Evolutionary conservation across 2,113 vertebrate genomes (phyloP).

Genomic region (Anas platyrhynchos): DNA sequence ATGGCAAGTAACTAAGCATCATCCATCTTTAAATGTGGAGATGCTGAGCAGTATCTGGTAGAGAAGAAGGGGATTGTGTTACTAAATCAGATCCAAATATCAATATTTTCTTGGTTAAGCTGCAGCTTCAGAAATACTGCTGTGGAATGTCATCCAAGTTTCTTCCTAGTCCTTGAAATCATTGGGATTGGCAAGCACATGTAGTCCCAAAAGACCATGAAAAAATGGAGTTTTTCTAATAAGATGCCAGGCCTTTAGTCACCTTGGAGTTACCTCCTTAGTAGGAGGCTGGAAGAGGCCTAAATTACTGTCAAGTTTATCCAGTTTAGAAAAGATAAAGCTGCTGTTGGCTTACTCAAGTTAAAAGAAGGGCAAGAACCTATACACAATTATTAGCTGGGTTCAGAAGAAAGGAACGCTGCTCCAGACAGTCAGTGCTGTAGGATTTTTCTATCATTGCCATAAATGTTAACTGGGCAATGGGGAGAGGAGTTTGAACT

Average conservation of each 20-base stretch:
- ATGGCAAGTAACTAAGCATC: not conserved
- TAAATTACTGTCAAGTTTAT: not conserved
- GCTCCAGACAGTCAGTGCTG: not conserved
- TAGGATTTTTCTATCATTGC: not conserved
- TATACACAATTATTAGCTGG: not conserved
- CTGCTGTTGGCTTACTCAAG: not conserved
- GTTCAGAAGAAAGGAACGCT: not conserved
- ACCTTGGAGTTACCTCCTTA: not conserved
- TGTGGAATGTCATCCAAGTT: not conserved
- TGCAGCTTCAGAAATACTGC: slow-evolving; percentile 30
- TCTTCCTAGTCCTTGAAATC: slow-evolving; percentile 11
- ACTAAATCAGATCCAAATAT: slow-evolving; percentile 8
- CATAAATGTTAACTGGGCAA: not conserved
- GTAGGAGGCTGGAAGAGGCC: not conserved
- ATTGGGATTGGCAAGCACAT: not conserved
- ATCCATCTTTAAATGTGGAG: not conserved
- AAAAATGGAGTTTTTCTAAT: not conserved
- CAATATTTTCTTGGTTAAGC: not conserved
- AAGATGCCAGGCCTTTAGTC: not conserved
- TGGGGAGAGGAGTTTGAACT: not conserved
- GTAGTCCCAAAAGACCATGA: not conserved
- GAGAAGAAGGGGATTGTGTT: slow-evolving; percentile 1
- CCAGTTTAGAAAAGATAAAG: not conserved
- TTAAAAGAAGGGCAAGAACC: not conserved
- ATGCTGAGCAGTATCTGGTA: slow-evolving; percentile 21